phyloP scores from a whole-genome alignment of 2,888 invertebrate genomes.

The Macroteleia sp. region DNA sequence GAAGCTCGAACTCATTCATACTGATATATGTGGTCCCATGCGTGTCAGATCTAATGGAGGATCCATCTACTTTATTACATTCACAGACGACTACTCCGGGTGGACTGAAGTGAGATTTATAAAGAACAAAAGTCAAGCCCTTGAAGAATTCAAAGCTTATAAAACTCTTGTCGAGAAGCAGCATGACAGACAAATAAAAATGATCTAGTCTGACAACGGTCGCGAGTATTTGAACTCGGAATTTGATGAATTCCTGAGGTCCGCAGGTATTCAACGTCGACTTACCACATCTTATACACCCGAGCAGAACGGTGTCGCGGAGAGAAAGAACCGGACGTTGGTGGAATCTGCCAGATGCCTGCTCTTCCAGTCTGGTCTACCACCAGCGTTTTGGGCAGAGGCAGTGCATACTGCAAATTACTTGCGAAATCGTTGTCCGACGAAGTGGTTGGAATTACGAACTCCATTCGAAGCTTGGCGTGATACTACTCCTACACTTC shows the following conservation, averaged over 20 bases:
- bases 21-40: slow-evolving; percentile 66
- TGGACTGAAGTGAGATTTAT: slow-evolving; percentile 65
- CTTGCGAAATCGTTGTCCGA: slow-evolving; percentile 67
- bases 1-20: slow-evolving; percentile 61
- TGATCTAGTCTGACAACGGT: background rate
- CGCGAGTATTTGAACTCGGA: background rate
- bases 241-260: background rate
- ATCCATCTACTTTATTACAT: slow-evolving; percentile 44
- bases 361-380: slow-evolving; percentile 4
- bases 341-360: slow-evolving; percentile 69
- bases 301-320: slow-evolving; percentile 65
- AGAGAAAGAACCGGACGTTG: slow-evolving; percentile 69
- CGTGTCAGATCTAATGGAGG: background rate
- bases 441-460: slow-evolving; percentile 23
- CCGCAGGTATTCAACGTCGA: background rate
- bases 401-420: slow-evolving; percentile 62
- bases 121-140: slow-evolving; percentile 36
- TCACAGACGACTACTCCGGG: slow-evolving; percentile 54
- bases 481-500: slow-evolving; percentile 46
- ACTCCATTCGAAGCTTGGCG: slow-evolving; percentile 49
- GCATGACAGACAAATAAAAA: background rate
- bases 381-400: background rate
- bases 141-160: slow-evolving; percentile 32
- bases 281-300: background rate
- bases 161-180: background rate